phyloP scores from a whole-genome alignment of 2,888 invertebrate genomes.

The Trichacis sp. region DNA sequence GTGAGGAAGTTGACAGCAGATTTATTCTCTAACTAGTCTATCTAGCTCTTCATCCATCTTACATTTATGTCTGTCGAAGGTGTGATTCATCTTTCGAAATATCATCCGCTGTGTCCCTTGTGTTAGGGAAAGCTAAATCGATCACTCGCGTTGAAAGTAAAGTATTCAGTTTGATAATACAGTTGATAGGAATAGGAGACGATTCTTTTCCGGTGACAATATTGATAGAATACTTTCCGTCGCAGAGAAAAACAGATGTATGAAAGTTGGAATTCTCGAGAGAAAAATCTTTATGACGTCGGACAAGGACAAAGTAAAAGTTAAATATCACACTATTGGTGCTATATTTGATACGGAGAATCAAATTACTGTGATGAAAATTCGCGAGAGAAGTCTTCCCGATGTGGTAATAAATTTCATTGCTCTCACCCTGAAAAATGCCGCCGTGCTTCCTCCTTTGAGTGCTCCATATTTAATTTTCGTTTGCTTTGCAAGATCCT shows the following conservation, averaged over 20 bases:
- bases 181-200: background rate
- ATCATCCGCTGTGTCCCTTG: slow-evolving; percentile 9
- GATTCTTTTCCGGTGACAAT: background rate
- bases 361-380: background rate
- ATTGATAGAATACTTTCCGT: background rate
- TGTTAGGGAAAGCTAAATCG: slow-evolving; percentile 7
- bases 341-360: background rate
- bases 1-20: background rate
- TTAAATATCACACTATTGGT: no score
- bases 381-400: background rate
- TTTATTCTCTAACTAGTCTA: slow-evolving; percentile 5
- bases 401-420: slow-evolving; percentile 1
- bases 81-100: slow-evolving; percentile 8
- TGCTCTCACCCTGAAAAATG: slow-evolving; percentile 84
- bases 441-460: slow-evolving; percentile 87
- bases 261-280: background rate
- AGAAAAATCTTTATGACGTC: background rate
- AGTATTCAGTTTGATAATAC: background rate
- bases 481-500: slow-evolving; percentile 93
- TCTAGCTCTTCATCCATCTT: slow-evolving; percentile 8
- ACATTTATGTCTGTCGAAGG: slow-evolving; percentile 2
- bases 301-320: background rate
- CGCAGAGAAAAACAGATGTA: background rate
- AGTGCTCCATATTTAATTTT: slow-evolving; percentile 96
- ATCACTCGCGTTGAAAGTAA: background rate